phyloP scores from a whole-genome alignment of 2,797 vertebrate genomes.

The Lateolabrax maculatus region DNA sequence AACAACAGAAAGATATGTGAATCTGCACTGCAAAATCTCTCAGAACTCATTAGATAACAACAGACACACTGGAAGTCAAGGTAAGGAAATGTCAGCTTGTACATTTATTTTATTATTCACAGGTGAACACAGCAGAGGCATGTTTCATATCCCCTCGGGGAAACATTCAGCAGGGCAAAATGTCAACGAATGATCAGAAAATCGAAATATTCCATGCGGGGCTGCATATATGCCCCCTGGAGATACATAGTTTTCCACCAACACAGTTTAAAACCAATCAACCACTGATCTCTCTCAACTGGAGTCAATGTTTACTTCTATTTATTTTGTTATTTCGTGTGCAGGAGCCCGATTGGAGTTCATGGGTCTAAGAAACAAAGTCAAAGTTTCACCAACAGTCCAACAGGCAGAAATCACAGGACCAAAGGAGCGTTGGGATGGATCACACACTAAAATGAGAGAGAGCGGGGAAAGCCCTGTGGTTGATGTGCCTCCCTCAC shows the following conservation, averaged over 20 bases:
- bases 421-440: conserved; percentile 42
- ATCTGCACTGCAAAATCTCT: background rate
- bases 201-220: conserved; percentile 59
- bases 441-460: conserved; percentile 33
- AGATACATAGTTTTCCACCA: conserved; percentile 50
- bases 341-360: conserved; percentile 12
- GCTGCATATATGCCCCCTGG: conserved; percentile 45
- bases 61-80: conserved; percentile 30
- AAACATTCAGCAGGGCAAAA: conserved; percentile 56
- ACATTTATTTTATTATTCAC: conserved; percentile 78
- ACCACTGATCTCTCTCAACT: conserved; percentile 32
- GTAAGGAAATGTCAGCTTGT: conserved; percentile 69
- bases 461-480: conserved; percentile 4
- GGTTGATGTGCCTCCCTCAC: conserved; percentile 22
- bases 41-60: conserved; percentile 14
- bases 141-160: conserved; percentile 49
- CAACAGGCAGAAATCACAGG: conserved; percentile 66
- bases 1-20: background rate
- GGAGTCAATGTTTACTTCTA: conserved; percentile 10
- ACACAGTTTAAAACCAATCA: conserved; percentile 60
- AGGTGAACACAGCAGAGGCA: conserved; percentile 72
- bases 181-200: conserved; percentile 56
- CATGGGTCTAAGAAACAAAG: conserved; percentile 13
- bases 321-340: conserved; percentile 10
- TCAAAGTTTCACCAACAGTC: conserved; percentile 32